Percentiles rank a stretch among this genome's conserved stretches.
phyloP scores from a whole-genome alignment of 2,113 vertebrate species.

The Myiopsitta monachus region DNA sequence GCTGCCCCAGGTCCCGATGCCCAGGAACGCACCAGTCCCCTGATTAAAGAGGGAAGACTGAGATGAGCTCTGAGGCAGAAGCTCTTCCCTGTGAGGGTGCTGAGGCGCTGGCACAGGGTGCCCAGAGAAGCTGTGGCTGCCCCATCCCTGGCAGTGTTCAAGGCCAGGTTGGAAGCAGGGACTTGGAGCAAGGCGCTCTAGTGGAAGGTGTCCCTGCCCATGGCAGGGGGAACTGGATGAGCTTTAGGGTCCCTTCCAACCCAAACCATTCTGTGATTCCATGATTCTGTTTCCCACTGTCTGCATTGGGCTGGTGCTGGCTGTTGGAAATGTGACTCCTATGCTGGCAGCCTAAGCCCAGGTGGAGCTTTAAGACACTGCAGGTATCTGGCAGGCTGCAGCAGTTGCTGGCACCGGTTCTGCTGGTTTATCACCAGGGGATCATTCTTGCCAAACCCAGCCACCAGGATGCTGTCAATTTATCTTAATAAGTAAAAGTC shows the following conservation, averaged over 20 bases:
- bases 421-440: neutral
- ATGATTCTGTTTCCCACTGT: neutral
- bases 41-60: neutral
- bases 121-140: neutral
- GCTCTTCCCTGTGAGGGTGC: neutral
- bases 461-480: neutral
- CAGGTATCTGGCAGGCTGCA: neutral
- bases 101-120: neutral
- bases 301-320: neutral
- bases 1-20: neutral
- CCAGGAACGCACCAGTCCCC: neutral
- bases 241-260: neutral
- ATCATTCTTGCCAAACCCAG: neutral
- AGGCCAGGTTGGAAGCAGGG: too few relatives aligned
- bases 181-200: too few relatives aligned
- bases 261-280: neutral
- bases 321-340: neutral
- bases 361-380: neutral
- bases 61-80: neutral
- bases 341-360: neutral
- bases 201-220: too few relatives aligned
- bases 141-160: too few relatives aligned
- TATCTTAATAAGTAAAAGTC: constrained; percentile 4
- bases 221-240: neutral
- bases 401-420: neutral